Evolutionary conservation across 2,888 invertebrate genomes (phyloP).

Genomic region (Lysandra coridon): DNA sequence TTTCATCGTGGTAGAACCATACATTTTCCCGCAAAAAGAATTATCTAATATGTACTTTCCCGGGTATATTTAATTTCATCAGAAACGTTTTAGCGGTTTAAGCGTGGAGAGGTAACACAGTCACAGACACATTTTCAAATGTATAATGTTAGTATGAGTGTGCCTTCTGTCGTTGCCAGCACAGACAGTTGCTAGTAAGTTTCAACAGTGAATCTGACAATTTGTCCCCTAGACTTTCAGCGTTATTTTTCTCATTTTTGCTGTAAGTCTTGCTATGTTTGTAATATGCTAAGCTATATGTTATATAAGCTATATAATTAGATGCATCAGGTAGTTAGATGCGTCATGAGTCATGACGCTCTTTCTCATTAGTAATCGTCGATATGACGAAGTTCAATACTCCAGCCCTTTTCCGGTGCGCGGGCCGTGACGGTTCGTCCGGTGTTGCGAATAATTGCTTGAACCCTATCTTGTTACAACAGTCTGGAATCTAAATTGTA

Average conservation of each 20-base stretch:
- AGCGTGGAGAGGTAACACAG: too few species aligned
- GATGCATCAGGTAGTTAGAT: neutral
- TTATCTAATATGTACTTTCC: too few species aligned
- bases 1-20: too few species aligned
- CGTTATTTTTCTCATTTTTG: neutral
- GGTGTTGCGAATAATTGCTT: conserved; percentile 4
- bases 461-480: neutral
- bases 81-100: too few species aligned
- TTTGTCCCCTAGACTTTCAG: neutral
- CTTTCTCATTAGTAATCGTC: conserved; percentile 1
- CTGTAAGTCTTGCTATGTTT: too few species aligned
- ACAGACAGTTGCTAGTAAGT: neutral
- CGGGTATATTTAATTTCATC: too few species aligned
- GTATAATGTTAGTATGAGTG: too few species aligned
- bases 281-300: too few species aligned
- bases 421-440: conserved; percentile 34
- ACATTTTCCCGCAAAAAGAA: too few species aligned
- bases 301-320: neutral
- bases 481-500: neutral
- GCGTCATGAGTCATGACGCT: neutral
- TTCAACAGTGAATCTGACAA: neutral
- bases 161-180: neutral
- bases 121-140: too few species aligned
- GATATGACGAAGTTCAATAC: conserved; percentile 55
- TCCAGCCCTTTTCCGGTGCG: conserved; percentile 70